Evolutionary conservation across 2,888 invertebrate genomes (phyloP), one percentile per base, ranked within the genome.

Genomic region (Tenthredo distinguenda): DNA sequence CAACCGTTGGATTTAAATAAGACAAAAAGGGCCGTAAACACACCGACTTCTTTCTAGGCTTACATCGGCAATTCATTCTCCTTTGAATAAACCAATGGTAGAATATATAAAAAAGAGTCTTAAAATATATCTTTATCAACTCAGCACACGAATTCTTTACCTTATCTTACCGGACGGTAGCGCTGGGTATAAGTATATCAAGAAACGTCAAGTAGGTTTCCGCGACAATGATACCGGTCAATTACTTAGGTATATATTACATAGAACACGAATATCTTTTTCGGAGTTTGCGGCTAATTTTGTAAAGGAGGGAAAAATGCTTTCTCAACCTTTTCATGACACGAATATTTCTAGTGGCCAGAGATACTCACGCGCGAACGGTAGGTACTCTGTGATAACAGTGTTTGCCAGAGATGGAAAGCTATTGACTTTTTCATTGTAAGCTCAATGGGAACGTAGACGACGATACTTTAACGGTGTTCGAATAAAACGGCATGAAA

Each of bases 101-200:
- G 15, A 31, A 43, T 43, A 18, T n/a, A 10, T 9, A 43, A n/a
- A 40, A n/a, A 10, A 43, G 12, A 18, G 34, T n/a, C 71, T 34
- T 47, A 21, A 47, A 21, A 76, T 31, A 31, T 55, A 77, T 77
- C 34, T 77, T 77, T 55, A 77, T 77, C 34, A 77, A 77, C 77
- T 50, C 77, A 18, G 55, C 77, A 50, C 77, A 26, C 77, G 40
- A 77, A 31, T 55, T 15, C 9, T 31, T 34, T 55, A 18, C 34
- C 55, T 77, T 77, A 77, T 77, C 77, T 55, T 2, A 34, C 55
- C 18, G 31, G 55, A 40, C 37, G 21, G 43, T 21, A 55, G 15
- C 50, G 18, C 40, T 7, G 72, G n/a, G 72, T 40, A 15, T 18
- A 18, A 1, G 18, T 55, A 55, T 55, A 55, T 55, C 6, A n/a